A percentile compares a stretch with the other conserved stretches of the same genome.
Evolutionary conservation across 2,797 vertebrate genomes (phyloP).

Genomic region (Scarus forsteni): DNA sequence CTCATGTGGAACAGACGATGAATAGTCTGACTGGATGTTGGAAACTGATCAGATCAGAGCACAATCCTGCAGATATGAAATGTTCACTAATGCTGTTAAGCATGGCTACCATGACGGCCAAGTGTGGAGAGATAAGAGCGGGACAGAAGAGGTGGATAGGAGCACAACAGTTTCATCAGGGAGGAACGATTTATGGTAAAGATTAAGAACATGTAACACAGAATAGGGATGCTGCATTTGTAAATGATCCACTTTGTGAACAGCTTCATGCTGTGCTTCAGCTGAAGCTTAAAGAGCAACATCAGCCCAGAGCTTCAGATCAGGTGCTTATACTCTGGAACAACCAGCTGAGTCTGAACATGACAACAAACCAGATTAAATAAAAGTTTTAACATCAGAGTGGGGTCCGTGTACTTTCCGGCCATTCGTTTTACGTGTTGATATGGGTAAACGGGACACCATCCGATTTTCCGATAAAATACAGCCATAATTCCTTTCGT

Average conservation of each 20-base stretch:
- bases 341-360: no score
- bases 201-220: not conserved
- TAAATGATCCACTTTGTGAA: not conserved
- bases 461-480: no score
- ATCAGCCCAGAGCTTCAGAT: no score
- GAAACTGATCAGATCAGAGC: slow-evolving; percentile 4
- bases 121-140: not conserved
- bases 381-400: no score
- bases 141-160: not conserved
- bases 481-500: no score
- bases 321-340: no score
- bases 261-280: not conserved
- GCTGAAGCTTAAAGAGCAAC: not conserved
- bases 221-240: not conserved
- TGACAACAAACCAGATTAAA: no score
- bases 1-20: slow-evolving; percentile 3
- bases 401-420: no score
- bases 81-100: not conserved
- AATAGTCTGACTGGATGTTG: not conserved
- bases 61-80: slow-evolving; percentile 1
- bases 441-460: no score
- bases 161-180: not conserved
- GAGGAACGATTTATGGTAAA: not conserved
- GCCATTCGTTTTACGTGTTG: no score
- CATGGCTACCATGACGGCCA: not conserved